A percentile compares a stretch with the other conserved stretches of the same genome.
Conservation (phyloP, 2,113 vertebrate species). For the Pelecanoides urinatrix region DNA sequence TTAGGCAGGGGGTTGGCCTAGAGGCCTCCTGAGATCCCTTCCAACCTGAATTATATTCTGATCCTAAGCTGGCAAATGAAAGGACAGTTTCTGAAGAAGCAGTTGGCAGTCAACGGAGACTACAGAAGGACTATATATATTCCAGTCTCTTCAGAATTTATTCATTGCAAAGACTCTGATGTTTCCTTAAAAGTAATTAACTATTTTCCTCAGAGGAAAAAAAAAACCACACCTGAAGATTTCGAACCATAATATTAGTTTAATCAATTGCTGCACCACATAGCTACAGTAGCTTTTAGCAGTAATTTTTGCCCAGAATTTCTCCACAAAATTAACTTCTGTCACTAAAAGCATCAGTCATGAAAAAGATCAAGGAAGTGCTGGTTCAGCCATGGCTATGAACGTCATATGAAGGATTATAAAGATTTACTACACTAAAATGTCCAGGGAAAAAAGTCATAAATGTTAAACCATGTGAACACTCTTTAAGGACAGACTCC, state of each 20-base stretch:
- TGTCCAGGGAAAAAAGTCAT: not conserved
- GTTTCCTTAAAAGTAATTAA: not conserved
- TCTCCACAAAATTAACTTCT: not conserved
- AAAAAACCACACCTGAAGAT: not conserved
- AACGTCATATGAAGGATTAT: not conserved
- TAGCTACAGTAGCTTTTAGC: not conserved
- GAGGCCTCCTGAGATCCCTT: not conserved
- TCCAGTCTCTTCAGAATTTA: not conserved
- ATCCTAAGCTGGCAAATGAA: not conserved
- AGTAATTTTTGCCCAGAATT: not conserved
- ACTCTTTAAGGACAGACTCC: not conserved
- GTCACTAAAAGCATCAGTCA: not conserved
- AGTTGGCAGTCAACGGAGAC: not conserved
- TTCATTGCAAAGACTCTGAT: not conserved
- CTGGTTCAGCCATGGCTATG: not conserved
- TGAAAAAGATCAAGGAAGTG: not conserved
- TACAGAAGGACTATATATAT: not conserved
- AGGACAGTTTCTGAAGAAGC: not conserved
- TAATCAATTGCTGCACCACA: not conserved
- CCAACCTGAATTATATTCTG: not conserved
- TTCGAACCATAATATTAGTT: not conserved
- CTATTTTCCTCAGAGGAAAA: not conserved
- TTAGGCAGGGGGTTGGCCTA: not conserved
- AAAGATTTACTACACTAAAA: not conserved
- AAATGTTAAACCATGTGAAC: not conserved